Base-by-base conservation (phyloP, 2,888 invertebrate species). In the Aethes cnicana region DNA sequence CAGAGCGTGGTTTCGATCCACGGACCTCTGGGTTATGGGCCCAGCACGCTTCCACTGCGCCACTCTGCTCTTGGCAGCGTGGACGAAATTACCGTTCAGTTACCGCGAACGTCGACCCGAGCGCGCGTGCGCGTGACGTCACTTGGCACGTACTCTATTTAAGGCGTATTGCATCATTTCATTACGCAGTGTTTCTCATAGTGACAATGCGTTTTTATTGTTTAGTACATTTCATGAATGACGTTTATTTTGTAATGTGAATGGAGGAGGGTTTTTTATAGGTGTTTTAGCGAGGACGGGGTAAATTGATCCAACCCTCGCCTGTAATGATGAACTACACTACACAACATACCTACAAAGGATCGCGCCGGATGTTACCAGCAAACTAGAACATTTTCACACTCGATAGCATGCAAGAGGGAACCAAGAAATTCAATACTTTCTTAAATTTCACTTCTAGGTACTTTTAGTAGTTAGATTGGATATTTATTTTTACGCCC, bases 21-120 rank as follows among this genome's bases (percentile, higher is more conserved):
- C 95, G 94, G 95, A 95, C 93, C 95, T 95, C 95, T 95, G 95
- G 93, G 93, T 93, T 93, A 93, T 93, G 93, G 93, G 93, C 93
- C 93, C 93, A 93, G 93, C 93, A 93, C 93, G 93, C 93, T 92
- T 93, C 93, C 93, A 92, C 93, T 94, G 93, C 94, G 93, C 93
- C 93, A 93, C 93, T 93, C 93, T 93, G 93, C 93, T 93, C 72
- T 69, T 74, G 59, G 0, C 0, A 0, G 0, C 0, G 0, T 0
- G 0, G 17, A 4, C 64, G 73, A 81, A 81, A 80, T 77, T 70
- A 66, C 2, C 43, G 49, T 56, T 50, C 23, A 12, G 2, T 59
- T 59, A 39, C 47, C 35, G 46, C 18, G 21, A n/a, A 11, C 12
- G 12, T 9, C 52, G 52, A 52, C 28, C 47, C 35, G 18, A 59